A percentile compares a stretch with the other conserved stretches of the same genome.
These are phyloP conservation scores for Drosophila melanogaster DNA, from an alignment of 1,140 invertebrate genomes.

Conservation along the genomic window DNA sequence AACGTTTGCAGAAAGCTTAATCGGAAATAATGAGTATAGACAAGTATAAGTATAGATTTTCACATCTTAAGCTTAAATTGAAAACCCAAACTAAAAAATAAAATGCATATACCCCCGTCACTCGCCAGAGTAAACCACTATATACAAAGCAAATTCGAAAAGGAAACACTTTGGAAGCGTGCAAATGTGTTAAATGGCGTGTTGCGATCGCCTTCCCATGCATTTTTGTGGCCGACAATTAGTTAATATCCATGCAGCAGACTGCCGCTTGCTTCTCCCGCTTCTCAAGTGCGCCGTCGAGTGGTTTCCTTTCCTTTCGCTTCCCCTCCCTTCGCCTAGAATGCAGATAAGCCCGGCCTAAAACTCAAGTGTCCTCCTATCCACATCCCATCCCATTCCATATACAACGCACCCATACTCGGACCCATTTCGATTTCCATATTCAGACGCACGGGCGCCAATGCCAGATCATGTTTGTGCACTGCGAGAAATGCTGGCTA, in stretches of 20 bases:
- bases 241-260: conserved; percentile 40
- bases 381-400: conserved; percentile 1
- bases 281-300: conserved; percentile 19
- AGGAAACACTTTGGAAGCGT: conserved; percentile 9
- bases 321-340: neutral
- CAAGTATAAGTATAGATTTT: too few relatives aligned
- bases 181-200: conserved; percentile 36
- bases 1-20: too few relatives aligned
- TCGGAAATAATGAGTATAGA: too few relatives aligned
- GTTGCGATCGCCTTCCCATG: conserved; percentile 11
- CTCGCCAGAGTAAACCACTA: too few relatives aligned
- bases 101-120: too few relatives aligned
- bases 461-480: conserved; percentile 14
- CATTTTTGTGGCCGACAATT: conserved; percentile 30
- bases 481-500: neutral
- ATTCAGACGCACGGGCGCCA: conserved; percentile 35
- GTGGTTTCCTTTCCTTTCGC: neutral
- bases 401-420: neutral
- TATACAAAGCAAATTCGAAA: neutral
- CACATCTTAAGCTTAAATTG: too few relatives aligned
- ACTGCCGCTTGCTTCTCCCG: conserved; percentile 1
- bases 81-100: too few relatives aligned
- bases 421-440: conserved; percentile 23
- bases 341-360: neutral
- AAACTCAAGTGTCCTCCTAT: conserved; percentile 4